A percentile compares a stretch with the other conserved stretches of the same genome.
Conservation (phyloP, 2,888 invertebrate genomes). For the Ormyrus pomaceus region DNA sequence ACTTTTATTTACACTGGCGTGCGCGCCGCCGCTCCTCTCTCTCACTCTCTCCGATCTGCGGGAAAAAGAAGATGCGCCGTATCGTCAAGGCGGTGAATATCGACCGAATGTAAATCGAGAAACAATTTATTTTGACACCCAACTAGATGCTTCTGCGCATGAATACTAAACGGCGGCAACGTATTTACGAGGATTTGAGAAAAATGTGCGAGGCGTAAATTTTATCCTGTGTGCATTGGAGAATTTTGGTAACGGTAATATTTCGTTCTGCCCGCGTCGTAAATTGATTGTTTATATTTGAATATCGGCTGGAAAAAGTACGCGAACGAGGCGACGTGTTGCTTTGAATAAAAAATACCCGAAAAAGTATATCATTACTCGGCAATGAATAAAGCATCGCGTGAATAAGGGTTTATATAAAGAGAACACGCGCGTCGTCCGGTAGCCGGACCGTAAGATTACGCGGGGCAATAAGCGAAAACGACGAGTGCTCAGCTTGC, state of each 20-base stretch:
- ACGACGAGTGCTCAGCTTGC: slow-evolving; percentile 37
- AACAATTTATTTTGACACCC: slow-evolving; percentile 40
- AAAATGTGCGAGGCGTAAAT: not conserved
- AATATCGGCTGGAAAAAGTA: too few species aligned
- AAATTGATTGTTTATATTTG: too few species aligned
- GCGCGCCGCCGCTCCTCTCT: not conserved
- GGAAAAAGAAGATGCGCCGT: slow-evolving; percentile 23
- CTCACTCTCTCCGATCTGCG: not conserved
- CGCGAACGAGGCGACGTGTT: too few species aligned
- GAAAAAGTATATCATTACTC: not conserved
- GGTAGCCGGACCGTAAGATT: slow-evolving; percentile 48
- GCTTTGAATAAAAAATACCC: too few species aligned
- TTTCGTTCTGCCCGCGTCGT: not conserved
- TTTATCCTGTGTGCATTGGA: too few species aligned
- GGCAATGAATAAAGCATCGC: slow-evolving; percentile 37
- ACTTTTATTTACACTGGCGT: slow-evolving; percentile 60
- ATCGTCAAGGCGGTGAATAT: slow-evolving; percentile 43
- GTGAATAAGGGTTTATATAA: slow-evolving; percentile 47
- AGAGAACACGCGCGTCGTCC: slow-evolving; percentile 33
- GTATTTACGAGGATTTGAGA: slow-evolving; percentile 17
- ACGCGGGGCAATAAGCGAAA: slow-evolving; percentile 49
- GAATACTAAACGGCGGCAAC: slow-evolving; percentile 4
- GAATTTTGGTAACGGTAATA: not conserved
- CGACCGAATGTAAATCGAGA: slow-evolving; percentile 47
- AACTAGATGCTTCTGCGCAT: not conserved